A percentile compares a stretch with the other conserved stretches of the same genome.
phyloP scores from a whole-genome alignment of 2,113 vertebrate genomes.

The Tyto alba region DNA sequence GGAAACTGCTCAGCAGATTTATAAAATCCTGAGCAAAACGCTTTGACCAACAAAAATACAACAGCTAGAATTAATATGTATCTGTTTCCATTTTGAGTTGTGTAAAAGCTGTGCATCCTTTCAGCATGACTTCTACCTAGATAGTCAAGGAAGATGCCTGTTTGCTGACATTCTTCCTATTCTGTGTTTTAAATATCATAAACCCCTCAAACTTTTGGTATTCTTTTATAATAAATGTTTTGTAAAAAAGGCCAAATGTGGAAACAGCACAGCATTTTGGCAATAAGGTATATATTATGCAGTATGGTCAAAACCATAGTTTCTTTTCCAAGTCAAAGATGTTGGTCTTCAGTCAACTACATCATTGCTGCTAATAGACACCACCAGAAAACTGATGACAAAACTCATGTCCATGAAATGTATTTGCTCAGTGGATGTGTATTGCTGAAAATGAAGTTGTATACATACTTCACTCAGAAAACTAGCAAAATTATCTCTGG shows the following conservation, averaged over 20 bases:
- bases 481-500: neutral
- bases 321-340: neutral
- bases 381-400: neutral
- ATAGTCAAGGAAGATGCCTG: neutral
- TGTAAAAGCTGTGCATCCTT: neutral
- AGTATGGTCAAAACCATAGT: neutral
- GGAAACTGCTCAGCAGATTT: neutral
- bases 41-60: neutral
- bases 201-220: neutral
- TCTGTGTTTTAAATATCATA: neutral
- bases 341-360: neutral
- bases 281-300: neutral
- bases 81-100: neutral
- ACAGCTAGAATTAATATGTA: neutral
- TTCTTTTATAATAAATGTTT: neutral
- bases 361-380: neutral
- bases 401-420: neutral
- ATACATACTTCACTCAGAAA: neutral
- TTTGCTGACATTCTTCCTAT: neutral
- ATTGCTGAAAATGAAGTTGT: neutral
- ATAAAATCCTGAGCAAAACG: neutral
- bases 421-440: neutral
- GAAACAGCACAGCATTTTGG: neutral
- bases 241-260: neutral
- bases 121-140: neutral